Conservation (phyloP, 2,797 vertebrate species). For the Gambelia wislizenii region DNA sequence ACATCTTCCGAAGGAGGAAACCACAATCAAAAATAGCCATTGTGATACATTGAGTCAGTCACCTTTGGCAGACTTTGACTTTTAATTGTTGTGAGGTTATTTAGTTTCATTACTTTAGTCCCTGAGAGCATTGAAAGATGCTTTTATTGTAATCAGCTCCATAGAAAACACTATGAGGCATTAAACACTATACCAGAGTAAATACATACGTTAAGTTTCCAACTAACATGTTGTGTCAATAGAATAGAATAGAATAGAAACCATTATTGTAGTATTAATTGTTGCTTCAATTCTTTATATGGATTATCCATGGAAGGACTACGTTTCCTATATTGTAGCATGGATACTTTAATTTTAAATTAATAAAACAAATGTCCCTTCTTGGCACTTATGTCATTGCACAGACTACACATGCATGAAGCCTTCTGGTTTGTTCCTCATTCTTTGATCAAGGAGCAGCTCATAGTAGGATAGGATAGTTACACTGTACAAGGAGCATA, state of each 20-base stretch:
- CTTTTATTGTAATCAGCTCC: constrained; percentile 29
- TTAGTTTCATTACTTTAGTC: constrained; percentile 31
- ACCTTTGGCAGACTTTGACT: constrained; percentile 31
- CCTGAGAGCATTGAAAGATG: constrained; percentile 15
- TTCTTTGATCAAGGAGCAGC: background rate
- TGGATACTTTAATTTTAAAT: background rate
- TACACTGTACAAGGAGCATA: background rate
- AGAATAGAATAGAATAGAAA: background rate
- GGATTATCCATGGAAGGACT: background rate
- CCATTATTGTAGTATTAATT: background rate
- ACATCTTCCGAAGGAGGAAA: background rate
- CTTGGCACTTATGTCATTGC: background rate
- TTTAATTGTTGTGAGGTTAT: constrained; percentile 6
- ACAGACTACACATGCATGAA: background rate
- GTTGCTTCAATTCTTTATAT: background rate
- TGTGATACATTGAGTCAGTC: background rate
- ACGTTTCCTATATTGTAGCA: background rate
- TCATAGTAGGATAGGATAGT: too few species aligned
- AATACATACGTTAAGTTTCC: background rate
- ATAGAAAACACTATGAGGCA: too few species aligned
- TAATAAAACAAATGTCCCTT: background rate
- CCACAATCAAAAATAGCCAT: background rate
- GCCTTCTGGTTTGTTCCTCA: background rate
- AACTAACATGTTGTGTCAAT: background rate
- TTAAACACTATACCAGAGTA: background rate